These are phyloP conservation scores for Cordylochernes scorpioides DNA, from an alignment of 2,888 invertebrate genomes.

Conservation along the genomic window DNA sequence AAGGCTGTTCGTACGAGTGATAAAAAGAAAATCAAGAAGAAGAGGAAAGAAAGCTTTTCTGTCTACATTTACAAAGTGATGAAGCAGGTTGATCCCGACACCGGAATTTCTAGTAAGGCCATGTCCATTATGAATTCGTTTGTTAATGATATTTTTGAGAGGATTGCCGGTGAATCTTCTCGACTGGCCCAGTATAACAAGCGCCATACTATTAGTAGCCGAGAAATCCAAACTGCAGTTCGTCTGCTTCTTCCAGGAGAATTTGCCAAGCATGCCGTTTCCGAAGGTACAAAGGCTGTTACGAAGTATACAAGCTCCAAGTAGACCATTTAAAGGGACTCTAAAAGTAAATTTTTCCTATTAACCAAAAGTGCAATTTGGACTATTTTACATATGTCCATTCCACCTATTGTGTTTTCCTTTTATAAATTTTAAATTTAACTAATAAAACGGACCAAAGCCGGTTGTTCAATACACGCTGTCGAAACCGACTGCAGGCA, in stretches of 20 bases:
- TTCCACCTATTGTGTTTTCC: too few relatives aligned
- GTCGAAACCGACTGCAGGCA: too few relatives aligned
- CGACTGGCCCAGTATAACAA: slow-evolving; percentile 34
- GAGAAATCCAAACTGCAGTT: slow-evolving; percentile 41
- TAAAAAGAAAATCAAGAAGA: slow-evolving; percentile 30
- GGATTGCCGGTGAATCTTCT: slow-evolving; percentile 37
- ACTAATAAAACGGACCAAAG: too few relatives aligned
- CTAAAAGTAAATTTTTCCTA: too few relatives aligned
- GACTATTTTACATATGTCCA: too few relatives aligned
- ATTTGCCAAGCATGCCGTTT: slow-evolving; percentile 39
- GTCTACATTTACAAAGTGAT: slow-evolving; percentile 23
- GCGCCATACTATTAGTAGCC: slow-evolving; percentile 35
- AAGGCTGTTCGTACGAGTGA: slow-evolving; percentile 30
- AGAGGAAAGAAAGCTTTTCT: slow-evolving; percentile 18
- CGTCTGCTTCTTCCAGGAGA: slow-evolving; percentile 40
- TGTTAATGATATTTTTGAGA: slow-evolving; percentile 43
- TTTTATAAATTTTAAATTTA: too few relatives aligned
- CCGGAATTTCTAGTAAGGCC: slow-evolving; percentile 23
- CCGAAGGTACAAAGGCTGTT: slow-evolving; percentile 36
- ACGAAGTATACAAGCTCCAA: slow-evolving; percentile 29
- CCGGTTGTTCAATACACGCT: too few relatives aligned
- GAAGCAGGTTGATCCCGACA: slow-evolving; percentile 23
- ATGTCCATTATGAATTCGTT: slow-evolving; percentile 41
- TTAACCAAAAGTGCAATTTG: too few relatives aligned
- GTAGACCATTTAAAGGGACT: too few relatives aligned